These are phyloP conservation scores for Spilarctia lutea DNA, from an alignment of 2,888 invertebrate genomes.

Conservation along the genomic window DNA sequence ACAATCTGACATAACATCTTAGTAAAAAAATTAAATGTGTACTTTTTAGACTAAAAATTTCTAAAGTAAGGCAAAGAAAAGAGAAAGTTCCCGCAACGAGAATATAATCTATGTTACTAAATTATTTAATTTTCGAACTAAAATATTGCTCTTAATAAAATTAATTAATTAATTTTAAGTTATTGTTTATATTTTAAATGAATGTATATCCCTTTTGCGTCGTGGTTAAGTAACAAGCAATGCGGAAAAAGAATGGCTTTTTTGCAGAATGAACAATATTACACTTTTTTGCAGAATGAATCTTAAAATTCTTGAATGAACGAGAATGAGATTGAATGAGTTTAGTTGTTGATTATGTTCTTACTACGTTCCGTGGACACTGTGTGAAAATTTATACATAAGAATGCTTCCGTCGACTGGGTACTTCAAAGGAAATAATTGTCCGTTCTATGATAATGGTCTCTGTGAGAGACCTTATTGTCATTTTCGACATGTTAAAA, in stretches of 20 bases:
- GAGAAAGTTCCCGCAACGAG: not conserved
- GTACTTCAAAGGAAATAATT: constrained; percentile 94
- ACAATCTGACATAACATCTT: too few relatives aligned
- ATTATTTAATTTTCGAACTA: not conserved
- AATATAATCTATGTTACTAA: too few relatives aligned
- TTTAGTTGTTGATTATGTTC: constrained; percentile 44
- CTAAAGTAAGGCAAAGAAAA: not conserved
- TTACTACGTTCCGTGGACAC: constrained; percentile 26
- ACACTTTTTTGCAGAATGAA: not conserved
- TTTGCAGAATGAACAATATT: not conserved
- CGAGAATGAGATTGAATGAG: not conserved
- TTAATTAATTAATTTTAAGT: too few relatives aligned
- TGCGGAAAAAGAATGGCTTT: not conserved
- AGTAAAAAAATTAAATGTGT: too few relatives aligned
- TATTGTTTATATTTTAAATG: too few relatives aligned
- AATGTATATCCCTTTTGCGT: too few relatives aligned
- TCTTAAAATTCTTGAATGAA: not conserved
- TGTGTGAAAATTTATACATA: constrained; percentile 27
- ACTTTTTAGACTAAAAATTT: too few relatives aligned
- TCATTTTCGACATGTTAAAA: constrained; percentile 95
- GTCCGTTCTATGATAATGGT: constrained; percentile 94
- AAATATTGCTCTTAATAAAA: too few relatives aligned
- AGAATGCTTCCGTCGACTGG: constrained; percentile 96
- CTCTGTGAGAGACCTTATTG: constrained; percentile 96
- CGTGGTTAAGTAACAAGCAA: too few relatives aligned